These are phyloP conservation scores for Bufo gargarizans DNA, from an alignment of 2,113 vertebrate species.

Conservation along the genomic window DNA sequence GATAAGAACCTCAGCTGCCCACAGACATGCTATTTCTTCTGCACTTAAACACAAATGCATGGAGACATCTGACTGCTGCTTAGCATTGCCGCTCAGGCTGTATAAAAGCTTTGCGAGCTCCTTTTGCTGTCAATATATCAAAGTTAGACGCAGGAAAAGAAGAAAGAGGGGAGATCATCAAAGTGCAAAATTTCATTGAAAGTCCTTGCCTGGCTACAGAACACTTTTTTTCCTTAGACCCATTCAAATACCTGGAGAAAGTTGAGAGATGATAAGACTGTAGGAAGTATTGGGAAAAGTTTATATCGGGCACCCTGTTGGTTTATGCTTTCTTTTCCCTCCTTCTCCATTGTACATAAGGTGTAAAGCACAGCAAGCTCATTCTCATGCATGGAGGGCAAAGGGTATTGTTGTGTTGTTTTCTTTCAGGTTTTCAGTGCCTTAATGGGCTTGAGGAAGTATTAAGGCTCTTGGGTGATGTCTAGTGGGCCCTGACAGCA, in stretches of 20 bases:
- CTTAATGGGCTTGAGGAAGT: constrained; percentile 47
- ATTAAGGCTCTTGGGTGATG: constrained; percentile 41
- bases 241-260: constrained; percentile 76
- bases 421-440: constrained; percentile 2
- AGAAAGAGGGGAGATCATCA: constrained; percentile 81
- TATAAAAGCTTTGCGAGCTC: constrained; percentile 83
- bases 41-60: constrained; percentile 93
- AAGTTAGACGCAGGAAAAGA: constrained; percentile 75
- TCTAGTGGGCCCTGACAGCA: constrained; percentile 36
- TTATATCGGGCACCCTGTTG: constrained; percentile 63
- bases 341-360: constrained; percentile 69
- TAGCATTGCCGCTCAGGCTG: constrained; percentile 85
- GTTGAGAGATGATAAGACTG: constrained; percentile 75
- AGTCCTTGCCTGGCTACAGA: constrained; percentile 77
- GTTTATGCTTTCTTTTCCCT: constrained; percentile 8
- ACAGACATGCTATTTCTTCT: constrained; percentile 91
- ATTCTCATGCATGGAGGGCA: constrained; percentile 69
- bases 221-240: constrained; percentile 77
- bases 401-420: constrained; percentile 51
- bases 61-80: constrained; percentile 91
- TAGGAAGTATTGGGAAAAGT: constrained; percentile 75
- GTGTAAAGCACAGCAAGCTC: constrained; percentile 75
- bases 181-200: constrained; percentile 93
- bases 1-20: constrained; percentile 87
- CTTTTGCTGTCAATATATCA: constrained; percentile 98